phyloP scores from a whole-genome alignment of 2,113 vertebrate genomes.

The Panthera uncia region DNA sequence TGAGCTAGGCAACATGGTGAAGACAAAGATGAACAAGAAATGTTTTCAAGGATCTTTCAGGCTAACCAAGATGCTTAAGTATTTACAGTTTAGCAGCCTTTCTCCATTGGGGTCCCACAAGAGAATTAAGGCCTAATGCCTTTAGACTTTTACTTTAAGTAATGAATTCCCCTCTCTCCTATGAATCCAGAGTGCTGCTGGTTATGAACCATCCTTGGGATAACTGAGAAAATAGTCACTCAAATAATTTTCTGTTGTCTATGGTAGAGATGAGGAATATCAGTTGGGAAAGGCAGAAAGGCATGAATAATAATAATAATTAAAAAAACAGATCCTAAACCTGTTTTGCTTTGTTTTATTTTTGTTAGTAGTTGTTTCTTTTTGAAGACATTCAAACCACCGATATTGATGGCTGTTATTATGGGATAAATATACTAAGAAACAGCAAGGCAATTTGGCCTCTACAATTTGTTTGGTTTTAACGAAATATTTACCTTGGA shows the following conservation, averaged over 20 bases:
- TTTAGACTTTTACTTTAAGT: background rate
- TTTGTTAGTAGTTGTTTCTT: constrained; percentile 8
- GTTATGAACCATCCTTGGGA: background rate
- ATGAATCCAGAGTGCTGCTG: background rate
- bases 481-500: constrained; percentile 55
- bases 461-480: constrained; percentile 17
- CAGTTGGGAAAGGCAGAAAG: background rate
- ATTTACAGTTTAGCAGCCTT: background rate
- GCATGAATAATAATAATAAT: background rate
- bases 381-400: constrained; percentile 39
- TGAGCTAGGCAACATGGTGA: background rate
- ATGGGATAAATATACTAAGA: background rate
- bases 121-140: background rate
- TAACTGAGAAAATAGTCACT: constrained; percentile 35
- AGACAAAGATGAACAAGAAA: background rate
- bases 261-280: background rate
- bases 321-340: background rate
- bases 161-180: background rate
- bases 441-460: constrained; percentile 8
- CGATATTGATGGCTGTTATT: background rate
- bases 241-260: constrained; percentile 23
- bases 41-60: background rate
- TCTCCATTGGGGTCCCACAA: background rate
- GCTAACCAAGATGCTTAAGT: background rate
- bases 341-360: constrained; percentile 18